Conservation (phyloP, 2,888 invertebrate genomes). For the Nymphalis urticae region DNA sequence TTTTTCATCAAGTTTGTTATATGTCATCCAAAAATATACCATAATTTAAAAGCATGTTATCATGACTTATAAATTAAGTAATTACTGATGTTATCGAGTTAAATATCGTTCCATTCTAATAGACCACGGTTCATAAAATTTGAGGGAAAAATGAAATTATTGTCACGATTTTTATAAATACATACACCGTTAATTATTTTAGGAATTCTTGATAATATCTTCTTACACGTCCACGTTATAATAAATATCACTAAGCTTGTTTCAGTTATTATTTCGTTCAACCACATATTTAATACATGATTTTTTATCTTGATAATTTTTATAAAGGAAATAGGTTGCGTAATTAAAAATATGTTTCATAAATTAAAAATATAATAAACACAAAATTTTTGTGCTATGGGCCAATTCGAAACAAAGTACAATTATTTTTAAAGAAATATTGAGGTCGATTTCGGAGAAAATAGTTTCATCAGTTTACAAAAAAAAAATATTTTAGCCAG, state of each 20-base stretch:
- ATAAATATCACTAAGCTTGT: conserved; percentile 34
- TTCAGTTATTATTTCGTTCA: conserved; percentile 46
- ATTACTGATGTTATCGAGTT: conserved; percentile 9
- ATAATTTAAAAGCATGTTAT: neutral
- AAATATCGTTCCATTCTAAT: conserved; percentile 2
- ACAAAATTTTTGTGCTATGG: too few relatives aligned
- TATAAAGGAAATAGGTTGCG: too few relatives aligned
- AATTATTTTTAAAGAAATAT: too few relatives aligned
- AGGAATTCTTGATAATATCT: conserved; percentile 31
- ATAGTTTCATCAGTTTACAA: too few relatives aligned
- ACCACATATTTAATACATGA: conserved; percentile 41
- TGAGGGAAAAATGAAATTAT: conserved; percentile 11
- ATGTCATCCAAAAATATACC: too few relatives aligned
- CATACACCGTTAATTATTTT: conserved; percentile 16
- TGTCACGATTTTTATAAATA: conserved; percentile 3
- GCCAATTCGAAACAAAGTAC: too few relatives aligned
- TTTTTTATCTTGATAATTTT: too few relatives aligned
- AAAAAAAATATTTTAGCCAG: too few relatives aligned
- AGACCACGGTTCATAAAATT: conserved; percentile 18
- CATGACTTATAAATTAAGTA: conserved; percentile 3
- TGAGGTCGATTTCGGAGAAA: too few relatives aligned
- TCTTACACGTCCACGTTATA: conserved; percentile 29
- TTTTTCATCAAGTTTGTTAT: too few relatives aligned
- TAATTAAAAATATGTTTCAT: too few relatives aligned
- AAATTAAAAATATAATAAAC: too few relatives aligned